phyloP scores from a whole-genome alignment of 37 sponge, comb jelly and placozoan genomes.

The Cliona cf. orientalis region DNA sequence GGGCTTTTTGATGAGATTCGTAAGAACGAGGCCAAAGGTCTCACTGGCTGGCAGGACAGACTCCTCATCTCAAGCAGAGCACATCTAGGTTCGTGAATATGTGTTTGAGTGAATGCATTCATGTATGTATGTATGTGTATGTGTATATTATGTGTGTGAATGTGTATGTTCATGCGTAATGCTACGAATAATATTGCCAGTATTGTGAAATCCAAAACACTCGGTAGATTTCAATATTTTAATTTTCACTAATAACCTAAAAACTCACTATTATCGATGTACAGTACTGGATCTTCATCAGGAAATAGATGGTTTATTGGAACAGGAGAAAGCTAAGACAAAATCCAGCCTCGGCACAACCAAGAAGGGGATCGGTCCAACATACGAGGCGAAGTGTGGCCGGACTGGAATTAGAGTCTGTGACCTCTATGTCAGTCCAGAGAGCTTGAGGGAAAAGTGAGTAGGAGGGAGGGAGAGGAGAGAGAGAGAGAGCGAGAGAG shows the following conservation, averaged over 20 bases:
- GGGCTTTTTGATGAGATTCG: slow-evolving; percentile 93
- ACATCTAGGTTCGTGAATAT: slow-evolving; percentile 76
- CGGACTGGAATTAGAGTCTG: slow-evolving; percentile 81
- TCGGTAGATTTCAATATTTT: too few species aligned
- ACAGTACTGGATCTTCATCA: slow-evolving; percentile 94
- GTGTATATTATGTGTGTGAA: too few species aligned
- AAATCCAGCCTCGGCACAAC: slow-evolving; percentile 92
- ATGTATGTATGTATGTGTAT: too few species aligned
- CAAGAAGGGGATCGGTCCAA: slow-evolving; percentile 97
- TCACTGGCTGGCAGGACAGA: slow-evolving; percentile 77
- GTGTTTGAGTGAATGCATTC: too few species aligned
- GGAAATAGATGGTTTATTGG: slow-evolving; percentile 81
- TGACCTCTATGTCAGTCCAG: slow-evolving; percentile 77
- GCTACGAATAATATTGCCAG: too few species aligned
- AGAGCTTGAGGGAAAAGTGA: slow-evolving; percentile 61
- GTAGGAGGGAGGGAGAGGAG: background rate
- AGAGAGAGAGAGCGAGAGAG: background rate
- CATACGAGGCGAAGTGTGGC: slow-evolving; percentile 82
- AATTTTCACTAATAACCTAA: too few species aligned
- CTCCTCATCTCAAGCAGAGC: slow-evolving; percentile 91
- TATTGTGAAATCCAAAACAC: too few species aligned
- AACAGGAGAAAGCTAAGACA: slow-evolving; percentile 81
- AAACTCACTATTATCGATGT: too few species aligned
- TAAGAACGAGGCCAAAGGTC: slow-evolving; percentile 89
- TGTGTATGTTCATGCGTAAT: too few species aligned